phyloP scores from a whole-genome alignment of 2,797 vertebrate species.

The Lacerta viridis region DNA sequence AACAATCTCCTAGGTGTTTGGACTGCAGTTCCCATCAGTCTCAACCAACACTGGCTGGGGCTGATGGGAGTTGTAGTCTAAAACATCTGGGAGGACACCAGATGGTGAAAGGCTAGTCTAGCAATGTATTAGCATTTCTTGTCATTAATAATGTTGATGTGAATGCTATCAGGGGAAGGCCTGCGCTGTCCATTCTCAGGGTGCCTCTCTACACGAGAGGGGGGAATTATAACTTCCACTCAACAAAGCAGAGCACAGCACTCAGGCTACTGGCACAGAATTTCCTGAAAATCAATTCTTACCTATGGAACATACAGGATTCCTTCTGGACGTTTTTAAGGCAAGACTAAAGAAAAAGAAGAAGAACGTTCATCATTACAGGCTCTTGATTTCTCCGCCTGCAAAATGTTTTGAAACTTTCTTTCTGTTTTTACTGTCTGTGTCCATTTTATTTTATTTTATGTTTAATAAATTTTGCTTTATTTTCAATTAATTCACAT shows the following conservation, averaged over 20 bases:
- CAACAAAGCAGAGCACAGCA: neutral
- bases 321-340: slow-evolving; percentile 55
- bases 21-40: too few relatives aligned
- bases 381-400: neutral
- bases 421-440: neutral
- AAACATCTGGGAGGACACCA: neutral
- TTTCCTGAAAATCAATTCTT: slow-evolving; percentile 40
- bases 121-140: neutral
- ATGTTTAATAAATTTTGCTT: too few relatives aligned
- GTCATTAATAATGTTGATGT: neutral
- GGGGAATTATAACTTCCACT: neutral
- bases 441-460: too few relatives aligned
- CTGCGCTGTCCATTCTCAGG: neutral
- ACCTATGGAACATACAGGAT: slow-evolving; percentile 76
- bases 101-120: neutral
- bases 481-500: too few relatives aligned
- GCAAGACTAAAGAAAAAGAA: slow-evolving; percentile 62
- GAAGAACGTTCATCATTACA: slow-evolving; percentile 7
- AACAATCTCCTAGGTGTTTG: too few relatives aligned
- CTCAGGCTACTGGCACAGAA: neutral
- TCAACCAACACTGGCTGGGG: neutral
- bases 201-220: too few relatives aligned
- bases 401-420: neutral
- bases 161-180: neutral
- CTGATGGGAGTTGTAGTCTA: neutral